Evolutionary conservation across 2,888 invertebrate genomes (phyloP).

Genomic region (Scaptodrosophila latifasciaeformis): DNA sequence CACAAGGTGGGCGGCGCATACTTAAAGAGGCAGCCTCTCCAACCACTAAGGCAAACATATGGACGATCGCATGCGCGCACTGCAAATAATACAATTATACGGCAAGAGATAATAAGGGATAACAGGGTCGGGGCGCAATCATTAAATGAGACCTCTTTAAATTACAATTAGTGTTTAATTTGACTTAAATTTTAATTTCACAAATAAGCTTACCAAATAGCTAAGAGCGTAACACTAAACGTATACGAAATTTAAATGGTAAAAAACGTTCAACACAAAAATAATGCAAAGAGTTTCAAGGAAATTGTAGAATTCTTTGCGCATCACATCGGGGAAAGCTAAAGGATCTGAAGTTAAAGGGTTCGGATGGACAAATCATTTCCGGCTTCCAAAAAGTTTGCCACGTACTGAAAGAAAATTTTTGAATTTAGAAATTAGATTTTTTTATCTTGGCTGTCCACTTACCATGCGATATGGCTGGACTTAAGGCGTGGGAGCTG

Average conservation of each 20-base stretch:
- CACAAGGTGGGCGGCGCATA: constrained; percentile 27
- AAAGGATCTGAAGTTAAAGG: neutral
- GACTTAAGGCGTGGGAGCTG: constrained; percentile 58
- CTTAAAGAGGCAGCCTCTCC: neutral
- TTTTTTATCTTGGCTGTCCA: neutral
- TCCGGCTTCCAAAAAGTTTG: constrained; percentile 54
- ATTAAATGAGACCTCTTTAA: constrained; percentile 26
- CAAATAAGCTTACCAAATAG: constrained; percentile 30
- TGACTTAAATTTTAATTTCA: constrained; percentile 34
- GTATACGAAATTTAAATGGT: constrained; percentile 8
- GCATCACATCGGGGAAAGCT: constrained; percentile 43
- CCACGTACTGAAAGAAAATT: constrained; percentile 38
- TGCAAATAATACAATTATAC: constrained; percentile 35
- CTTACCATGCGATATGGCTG: constrained; percentile 43
- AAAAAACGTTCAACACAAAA: neutral
- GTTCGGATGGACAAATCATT: constrained; percentile 19
- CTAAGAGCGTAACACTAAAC: too few relatives aligned
- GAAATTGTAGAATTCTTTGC: constrained; percentile 23
- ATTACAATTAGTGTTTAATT: constrained; percentile 57
- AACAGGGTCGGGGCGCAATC: neutral
- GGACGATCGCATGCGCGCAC: constrained; percentile 34
- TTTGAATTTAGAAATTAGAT: neutral
- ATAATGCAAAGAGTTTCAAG: constrained; percentile 12
- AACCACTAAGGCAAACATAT: constrained; percentile 34
- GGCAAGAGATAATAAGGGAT: constrained; percentile 4